Percentiles rank a stretch among this genome's conserved stretches.
Evolutionary conservation across 2,113 vertebrate genomes (phyloP).

Genomic region (Fukomys damarensis): DNA sequence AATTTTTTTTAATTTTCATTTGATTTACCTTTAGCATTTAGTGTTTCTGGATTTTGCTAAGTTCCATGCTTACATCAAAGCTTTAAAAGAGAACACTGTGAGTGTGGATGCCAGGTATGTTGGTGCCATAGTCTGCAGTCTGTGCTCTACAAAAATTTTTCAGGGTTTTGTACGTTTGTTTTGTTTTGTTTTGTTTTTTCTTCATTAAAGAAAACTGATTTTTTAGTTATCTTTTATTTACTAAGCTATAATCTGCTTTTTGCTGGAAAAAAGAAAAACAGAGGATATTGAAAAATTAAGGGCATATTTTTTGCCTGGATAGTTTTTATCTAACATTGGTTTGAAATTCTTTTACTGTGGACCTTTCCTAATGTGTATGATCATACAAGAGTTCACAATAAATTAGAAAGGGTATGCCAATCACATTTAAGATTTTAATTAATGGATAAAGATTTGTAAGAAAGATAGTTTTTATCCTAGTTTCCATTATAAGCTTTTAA

Average conservation of each 20-base stretch:
- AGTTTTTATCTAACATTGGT: slow-evolving; percentile 9
- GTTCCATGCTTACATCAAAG: background rate
- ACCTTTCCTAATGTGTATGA: background rate
- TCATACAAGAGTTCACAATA: slow-evolving; percentile 21
- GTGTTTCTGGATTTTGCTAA: slow-evolving; percentile 8
- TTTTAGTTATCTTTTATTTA: slow-evolving; percentile 52
- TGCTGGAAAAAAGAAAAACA: background rate
- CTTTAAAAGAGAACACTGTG: background rate
- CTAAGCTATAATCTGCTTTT: background rate
- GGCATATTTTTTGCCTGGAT: background rate
- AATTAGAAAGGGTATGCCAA: background rate
- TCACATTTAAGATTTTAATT: slow-evolving; percentile 12
- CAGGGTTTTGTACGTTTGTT: background rate
- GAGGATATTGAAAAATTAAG: background rate
- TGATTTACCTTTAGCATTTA: slow-evolving; percentile 9
- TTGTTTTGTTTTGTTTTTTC: background rate
- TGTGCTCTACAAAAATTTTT: background rate
- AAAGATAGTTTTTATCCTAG: slow-evolving; percentile 19
- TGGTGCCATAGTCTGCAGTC: background rate
- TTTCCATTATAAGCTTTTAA: slow-evolving; percentile 27
- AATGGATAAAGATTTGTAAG: background rate
- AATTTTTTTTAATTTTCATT: slow-evolving; percentile 13
- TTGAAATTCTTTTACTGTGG: slow-evolving; percentile 27
- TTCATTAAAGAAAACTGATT: slow-evolving; percentile 44
- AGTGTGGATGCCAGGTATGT: background rate